Evolutionary conservation across 2,797 vertebrate genomes (phyloP), one percentile per base, ranked within the genome.

Genomic region (Syngnathus acus): DNA sequence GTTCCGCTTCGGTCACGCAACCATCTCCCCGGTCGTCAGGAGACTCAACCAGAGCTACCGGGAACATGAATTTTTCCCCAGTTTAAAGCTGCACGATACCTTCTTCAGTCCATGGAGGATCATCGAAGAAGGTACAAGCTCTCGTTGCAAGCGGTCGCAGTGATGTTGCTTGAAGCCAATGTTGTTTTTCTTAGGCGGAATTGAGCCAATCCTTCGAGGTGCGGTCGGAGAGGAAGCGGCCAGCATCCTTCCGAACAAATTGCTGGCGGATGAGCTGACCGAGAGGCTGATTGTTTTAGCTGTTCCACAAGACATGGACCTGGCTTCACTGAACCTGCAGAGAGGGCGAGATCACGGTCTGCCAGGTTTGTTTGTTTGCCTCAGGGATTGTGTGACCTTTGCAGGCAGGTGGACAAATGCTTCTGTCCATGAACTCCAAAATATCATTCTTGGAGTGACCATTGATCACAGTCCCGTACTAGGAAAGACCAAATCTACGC

Each of bases 71-170:
- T 62, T n/a, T 14, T 89, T 92, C 65, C 88, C 92, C 65, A 77
- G 78, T 26, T 80, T 98, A 84, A 82, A 74, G 43, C 86, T 98
- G 50, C 92, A 89, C 14, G 72, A 93, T 11, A 87, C 89, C 6
- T 95, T 98, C 80, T 99, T 99, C 82, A 94, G 91, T 73, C 95
- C 96, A 0, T 98, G 96, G 97, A 93, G 94, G 71, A 89, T 99
- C 66, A 83, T 97, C 72, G 91, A 86, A 85, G 93, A 95, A 94
- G 97, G 97, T 99, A 65, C 80, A 83, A 79, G 23, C 54, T 51
- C 17, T 70, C 62, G 53, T 51, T 65, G 16, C 70, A 70, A 62
- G 66, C 63, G 53, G 19, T 13, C 1, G 13, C 17, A 43, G 19
- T 21, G n/a, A n/a, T 21, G 14, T n/a, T 59, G 37, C 14, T 39